These are phyloP conservation scores for Spialia ferax DNA, from an alignment of 2,888 invertebrate genomes.

Conservation along the genomic window DNA sequence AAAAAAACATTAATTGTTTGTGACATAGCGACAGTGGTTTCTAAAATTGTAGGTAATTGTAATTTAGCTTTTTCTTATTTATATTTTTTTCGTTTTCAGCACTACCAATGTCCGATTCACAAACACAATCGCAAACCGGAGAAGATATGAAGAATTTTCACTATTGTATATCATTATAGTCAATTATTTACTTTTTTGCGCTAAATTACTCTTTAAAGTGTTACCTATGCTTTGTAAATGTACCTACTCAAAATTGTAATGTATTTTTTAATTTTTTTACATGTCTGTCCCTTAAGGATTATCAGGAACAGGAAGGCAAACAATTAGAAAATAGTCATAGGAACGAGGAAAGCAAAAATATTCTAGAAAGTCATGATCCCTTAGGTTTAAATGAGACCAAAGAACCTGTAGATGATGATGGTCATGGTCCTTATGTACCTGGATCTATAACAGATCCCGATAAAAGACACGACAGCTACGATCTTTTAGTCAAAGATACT, in stretches of 20 bases:
- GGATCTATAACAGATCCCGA: constrained; percentile 85
- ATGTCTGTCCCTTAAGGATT: constrained; percentile 81
- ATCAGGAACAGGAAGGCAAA: constrained; percentile 49
- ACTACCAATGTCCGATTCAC: neutral
- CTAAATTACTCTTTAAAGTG: too few relatives aligned
- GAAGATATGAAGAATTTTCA: neutral
- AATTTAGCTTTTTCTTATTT: neutral
- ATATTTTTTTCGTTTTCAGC: neutral
- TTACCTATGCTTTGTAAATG: too few relatives aligned
- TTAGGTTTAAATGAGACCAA: constrained; percentile 63
- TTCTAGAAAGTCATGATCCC: constrained; percentile 56
- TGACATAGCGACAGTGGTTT: too few relatives aligned
- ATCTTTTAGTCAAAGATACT: constrained; percentile 73
- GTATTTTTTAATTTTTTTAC: constrained; percentile 62
- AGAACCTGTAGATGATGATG: constrained; percentile 66
- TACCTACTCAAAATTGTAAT: too few relatives aligned
- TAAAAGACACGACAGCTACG: constrained; percentile 78
- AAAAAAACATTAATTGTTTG: too few relatives aligned
- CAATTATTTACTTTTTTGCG: too few relatives aligned
- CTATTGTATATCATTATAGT: too few relatives aligned
- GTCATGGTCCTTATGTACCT: constrained; percentile 82
- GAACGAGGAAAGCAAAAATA: constrained; percentile 17
- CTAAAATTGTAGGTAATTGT: too few relatives aligned
- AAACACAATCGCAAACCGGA: neutral
- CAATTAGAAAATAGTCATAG: constrained; percentile 45